Percentiles rank a stretch among this genome's conserved stretches.
Conservation (phyloP, 2,888 invertebrate species). For the Alitta virens region DNA sequence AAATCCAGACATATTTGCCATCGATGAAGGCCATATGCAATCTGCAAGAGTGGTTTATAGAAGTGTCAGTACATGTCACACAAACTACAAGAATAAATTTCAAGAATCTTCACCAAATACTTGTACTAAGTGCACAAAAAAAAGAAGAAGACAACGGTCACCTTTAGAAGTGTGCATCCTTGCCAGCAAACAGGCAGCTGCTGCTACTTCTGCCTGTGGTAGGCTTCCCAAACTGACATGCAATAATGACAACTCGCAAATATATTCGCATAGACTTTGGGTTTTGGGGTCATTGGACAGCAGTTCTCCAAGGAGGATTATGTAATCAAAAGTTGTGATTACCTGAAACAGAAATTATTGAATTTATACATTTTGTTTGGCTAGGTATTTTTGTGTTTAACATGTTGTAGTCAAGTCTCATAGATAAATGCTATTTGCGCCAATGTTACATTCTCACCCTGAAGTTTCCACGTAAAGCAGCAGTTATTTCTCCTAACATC, state of each 20-base stretch:
- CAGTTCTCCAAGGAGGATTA: slow-evolving; percentile 38
- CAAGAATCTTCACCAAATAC: too few relatives aligned
- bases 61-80: too few relatives aligned
- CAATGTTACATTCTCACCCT: slow-evolving; percentile 31
- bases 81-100: too few relatives aligned
- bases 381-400: too few relatives aligned
- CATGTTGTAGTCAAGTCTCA: too few relatives aligned
- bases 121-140: background rate
- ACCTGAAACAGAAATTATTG: slow-evolving; percentile 29
- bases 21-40: slow-evolving; percentile 40
- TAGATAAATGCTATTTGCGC: too few relatives aligned
- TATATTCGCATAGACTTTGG: slow-evolving; percentile 43
- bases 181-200: slow-evolving; percentile 47
- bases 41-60: slow-evolving; percentile 35
- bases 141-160: background rate
- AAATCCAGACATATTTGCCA: slow-evolving; percentile 49
- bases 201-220: slow-evolving; percentile 46
- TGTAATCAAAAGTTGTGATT: slow-evolving; percentile 45
- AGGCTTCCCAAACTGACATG: slow-evolving; percentile 51
- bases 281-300: slow-evolving; percentile 31
- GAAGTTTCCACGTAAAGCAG: slow-evolving; percentile 46
- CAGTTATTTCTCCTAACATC: slow-evolving; percentile 55
- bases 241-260: slow-evolving; percentile 48
- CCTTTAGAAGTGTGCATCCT: slow-evolving; percentile 29
- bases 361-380: too few relatives aligned